Evolutionary conservation across 1,140 invertebrate species (phyloP).

Genomic region (Himalopsyche phryganea): DNA sequence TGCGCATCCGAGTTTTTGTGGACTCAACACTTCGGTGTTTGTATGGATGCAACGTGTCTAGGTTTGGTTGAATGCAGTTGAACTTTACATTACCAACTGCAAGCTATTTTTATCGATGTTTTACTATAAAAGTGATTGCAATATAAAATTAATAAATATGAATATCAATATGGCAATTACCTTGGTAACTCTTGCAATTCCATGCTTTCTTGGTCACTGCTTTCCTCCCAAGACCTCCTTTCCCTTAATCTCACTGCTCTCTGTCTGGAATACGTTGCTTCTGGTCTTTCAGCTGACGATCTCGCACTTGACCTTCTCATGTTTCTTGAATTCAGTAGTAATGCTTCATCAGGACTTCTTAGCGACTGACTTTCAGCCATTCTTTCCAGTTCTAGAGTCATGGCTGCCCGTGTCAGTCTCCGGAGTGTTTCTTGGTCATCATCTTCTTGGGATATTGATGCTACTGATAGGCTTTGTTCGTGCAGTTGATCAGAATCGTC

Average conservation of each 20-base stretch:
- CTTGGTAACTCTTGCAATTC: slow-evolving; percentile 49
- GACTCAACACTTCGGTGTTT: too few species aligned
- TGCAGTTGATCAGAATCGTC: neutral
- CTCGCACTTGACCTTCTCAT: neutral
- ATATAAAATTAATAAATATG: too few species aligned
- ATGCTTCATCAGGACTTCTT: neutral
- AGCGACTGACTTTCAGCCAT: neutral
- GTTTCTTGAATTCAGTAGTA: neutral
- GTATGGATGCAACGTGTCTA: too few species aligned
- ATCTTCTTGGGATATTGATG: neutral
- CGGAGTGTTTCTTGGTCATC: slow-evolving; percentile 6
- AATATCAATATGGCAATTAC: too few species aligned
- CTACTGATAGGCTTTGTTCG: neutral
- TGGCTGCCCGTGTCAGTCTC: neutral
- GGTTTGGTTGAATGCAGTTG: too few species aligned
- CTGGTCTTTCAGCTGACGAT: slow-evolving; percentile 39
- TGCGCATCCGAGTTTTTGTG: too few species aligned
- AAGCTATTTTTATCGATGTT: too few species aligned
- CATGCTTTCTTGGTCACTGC: slow-evolving; percentile 48
- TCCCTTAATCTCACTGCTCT: slow-evolving; percentile 46
- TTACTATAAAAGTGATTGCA: too few species aligned
- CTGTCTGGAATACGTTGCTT: slow-evolving; percentile 49
- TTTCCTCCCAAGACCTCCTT: slow-evolving; percentile 50
- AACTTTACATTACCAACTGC: too few species aligned
- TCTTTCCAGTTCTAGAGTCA: slow-evolving; percentile 9